Evolutionary conservation across 1,140 invertebrate species (phyloP).

Genomic region (Heliconius nattereri): DNA sequence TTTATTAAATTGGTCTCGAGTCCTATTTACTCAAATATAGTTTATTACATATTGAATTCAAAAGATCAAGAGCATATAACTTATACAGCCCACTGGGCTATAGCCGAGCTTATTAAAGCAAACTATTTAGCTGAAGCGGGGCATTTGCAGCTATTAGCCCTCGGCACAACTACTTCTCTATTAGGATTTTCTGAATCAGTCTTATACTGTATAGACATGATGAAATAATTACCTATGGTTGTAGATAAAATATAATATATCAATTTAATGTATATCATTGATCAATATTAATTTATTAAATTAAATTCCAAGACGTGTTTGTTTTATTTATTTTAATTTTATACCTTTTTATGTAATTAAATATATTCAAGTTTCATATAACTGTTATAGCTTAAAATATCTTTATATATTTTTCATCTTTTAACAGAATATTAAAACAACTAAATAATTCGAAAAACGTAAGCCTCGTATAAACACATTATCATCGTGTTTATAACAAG

Average conservation of each 20-base stretch:
- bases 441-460: too few relatives aligned
- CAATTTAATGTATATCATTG: constrained; percentile 19
- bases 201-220: constrained; percentile 54
- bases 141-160: constrained; percentile 50
- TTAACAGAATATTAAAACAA: too few relatives aligned
- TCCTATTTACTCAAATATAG: constrained; percentile 53
- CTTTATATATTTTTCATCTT: too few relatives aligned
- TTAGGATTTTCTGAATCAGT: constrained; percentile 64
- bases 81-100: constrained; percentile 57
- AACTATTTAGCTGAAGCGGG: constrained; percentile 66
- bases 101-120: constrained; percentile 51
- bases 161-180: constrained; percentile 54
- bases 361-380: neutral
- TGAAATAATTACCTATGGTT: constrained; percentile 37
- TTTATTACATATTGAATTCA: constrained; percentile 56
- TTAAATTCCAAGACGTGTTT: constrained; percentile 26
- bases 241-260: neutral
- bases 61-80: constrained; percentile 36
- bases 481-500: too few relatives aligned
- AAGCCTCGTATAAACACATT: too few relatives aligned
- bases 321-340: constrained; percentile 10
- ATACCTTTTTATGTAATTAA: neutral
- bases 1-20: constrained; percentile 61
- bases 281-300: constrained; percentile 46
- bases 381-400: too few relatives aligned